A percentile compares a stretch with the other conserved stretches of the same genome.
Conservation (phyloP, 2,888 invertebrate species). For the Pheosia gnoma region DNA sequence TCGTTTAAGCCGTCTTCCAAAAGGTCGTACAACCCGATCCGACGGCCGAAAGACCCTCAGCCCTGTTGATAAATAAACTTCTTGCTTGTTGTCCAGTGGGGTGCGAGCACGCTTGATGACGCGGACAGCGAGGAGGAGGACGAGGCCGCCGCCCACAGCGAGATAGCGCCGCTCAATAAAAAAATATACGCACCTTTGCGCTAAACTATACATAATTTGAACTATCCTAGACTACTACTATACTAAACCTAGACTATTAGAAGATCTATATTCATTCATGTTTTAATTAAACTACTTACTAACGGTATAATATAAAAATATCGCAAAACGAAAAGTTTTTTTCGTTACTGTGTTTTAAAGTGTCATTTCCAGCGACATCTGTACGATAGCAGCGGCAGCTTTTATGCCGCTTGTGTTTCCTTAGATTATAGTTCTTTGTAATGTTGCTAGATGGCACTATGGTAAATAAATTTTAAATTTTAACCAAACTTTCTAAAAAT, state of each 20-base stretch:
- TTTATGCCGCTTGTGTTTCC: neutral
- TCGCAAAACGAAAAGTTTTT: too few species aligned
- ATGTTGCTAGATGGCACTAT: neutral
- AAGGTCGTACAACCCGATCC: too few species aligned
- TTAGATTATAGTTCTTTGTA: too few species aligned
- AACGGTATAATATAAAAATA: too few species aligned
- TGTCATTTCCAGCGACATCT: neutral
- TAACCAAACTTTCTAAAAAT: too few species aligned
- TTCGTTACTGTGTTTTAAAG: too few species aligned
- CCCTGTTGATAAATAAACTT: neutral
- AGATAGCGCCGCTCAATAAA: slow-evolving; percentile 50
- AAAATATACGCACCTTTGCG: slow-evolving; percentile 4
- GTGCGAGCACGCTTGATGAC: slow-evolving; percentile 50
- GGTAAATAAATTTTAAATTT: neutral
- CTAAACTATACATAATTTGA: neutral
- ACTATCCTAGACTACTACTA: neutral
- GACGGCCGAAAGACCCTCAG: neutral
- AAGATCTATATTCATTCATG: too few species aligned
- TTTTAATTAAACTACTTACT: too few species aligned
- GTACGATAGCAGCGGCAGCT: neutral
- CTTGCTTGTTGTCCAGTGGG: slow-evolving; percentile 51
- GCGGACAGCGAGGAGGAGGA: slow-evolving; percentile 14
- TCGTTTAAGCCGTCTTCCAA: too few species aligned
- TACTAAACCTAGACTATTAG: too few species aligned
- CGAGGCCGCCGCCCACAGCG: slow-evolving; percentile 18